Evolutionary conservation across 2,888 invertebrate genomes (phyloP), one percentile per base, ranked within the genome.

Genomic region (Reticulitermes lucifugus): DNA sequence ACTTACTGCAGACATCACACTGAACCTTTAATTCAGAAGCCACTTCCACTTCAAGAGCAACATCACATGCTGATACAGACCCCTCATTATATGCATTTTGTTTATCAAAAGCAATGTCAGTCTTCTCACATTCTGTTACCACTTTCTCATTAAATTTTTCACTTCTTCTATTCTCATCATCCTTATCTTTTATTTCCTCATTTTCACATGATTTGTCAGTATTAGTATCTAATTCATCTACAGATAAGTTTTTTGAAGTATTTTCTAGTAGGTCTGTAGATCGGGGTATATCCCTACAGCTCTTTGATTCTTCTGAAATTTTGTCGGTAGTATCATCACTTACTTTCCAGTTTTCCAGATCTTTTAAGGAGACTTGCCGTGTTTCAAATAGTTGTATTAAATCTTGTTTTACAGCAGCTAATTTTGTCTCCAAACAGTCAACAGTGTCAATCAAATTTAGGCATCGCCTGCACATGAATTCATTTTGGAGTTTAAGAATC

Each of bases 1-100:
- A 86, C 87, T 89, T 88, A 43, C 88, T 87, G 85, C 77, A 77
- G 22, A 77, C 51, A 41, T 51, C 77, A 77, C 77, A 77, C 10
- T 46, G 35, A 46, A 14, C 46, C 41, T 77, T 77, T 25, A 14
- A 4, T n/a, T 46, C 6, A 46, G 46, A 22, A n/a, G 41, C 29
- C 41, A 43, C n/a, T 77, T 77, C 77, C 6, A 43, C 18, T 46
- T 77, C 77, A 73, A 71, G 22, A 21, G 21, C 0, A 21, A 7
- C 18, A 22, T 60, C 60, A n/a, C 60, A 60, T 46, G 46, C 9
- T 60, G 60, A 60, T 4, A 2, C 21, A 21, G 60, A 60, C 3
- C 60, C n/a, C 7, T 60, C 60, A 60, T n/a, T 21, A 6, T n/a
- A n/a, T 65, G 25, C 65, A 12, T n/a, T 65, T 25, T 65, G n/a